These are phyloP conservation scores for Automeris io DNA, from an alignment of 2,888 invertebrate genomes.

Conservation along the genomic window DNA sequence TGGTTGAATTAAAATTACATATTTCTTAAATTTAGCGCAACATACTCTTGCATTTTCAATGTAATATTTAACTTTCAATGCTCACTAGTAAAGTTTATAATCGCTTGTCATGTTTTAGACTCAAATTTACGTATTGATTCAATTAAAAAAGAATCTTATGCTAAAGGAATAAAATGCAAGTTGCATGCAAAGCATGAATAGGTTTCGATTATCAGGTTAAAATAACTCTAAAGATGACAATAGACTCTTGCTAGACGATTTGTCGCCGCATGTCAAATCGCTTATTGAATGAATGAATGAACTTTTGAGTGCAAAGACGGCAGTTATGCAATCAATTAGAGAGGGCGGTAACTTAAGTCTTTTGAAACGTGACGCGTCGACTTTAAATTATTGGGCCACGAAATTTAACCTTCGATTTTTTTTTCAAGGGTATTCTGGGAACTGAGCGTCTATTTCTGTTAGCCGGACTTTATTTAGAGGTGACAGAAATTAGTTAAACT, in stretches of 20 bases:
- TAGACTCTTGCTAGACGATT: constrained; percentile 45
- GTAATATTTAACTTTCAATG: neutral
- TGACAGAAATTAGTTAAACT: too few species aligned
- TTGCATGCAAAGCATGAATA: neutral
- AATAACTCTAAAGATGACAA: constrained; percentile 19
- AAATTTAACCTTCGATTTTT: too few species aligned
- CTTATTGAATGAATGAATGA: constrained; percentile 38
- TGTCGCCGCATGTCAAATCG: constrained; percentile 66
- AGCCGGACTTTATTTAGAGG: too few species aligned
- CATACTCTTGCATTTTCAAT: neutral
- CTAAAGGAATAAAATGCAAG: constrained; percentile 12
- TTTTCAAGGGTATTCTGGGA: too few species aligned
- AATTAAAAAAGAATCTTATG: constrained; percentile 4
- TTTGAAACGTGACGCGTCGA: constrained; percentile 17
- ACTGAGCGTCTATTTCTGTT: too few species aligned
- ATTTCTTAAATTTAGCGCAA: neutral
- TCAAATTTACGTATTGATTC: constrained; percentile 3
- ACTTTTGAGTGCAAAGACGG: constrained; percentile 36
- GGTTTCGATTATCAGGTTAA: neutral
- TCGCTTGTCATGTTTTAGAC: neutral
- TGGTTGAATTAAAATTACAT: neutral
- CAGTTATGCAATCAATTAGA: constrained; percentile 71
- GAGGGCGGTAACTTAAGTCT: constrained; percentile 46
- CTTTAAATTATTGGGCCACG: neutral
- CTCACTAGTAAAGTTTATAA: neutral